phyloP scores from a whole-genome alignment of 2,888 invertebrate species.

The Drosophila putrida region DNA sequence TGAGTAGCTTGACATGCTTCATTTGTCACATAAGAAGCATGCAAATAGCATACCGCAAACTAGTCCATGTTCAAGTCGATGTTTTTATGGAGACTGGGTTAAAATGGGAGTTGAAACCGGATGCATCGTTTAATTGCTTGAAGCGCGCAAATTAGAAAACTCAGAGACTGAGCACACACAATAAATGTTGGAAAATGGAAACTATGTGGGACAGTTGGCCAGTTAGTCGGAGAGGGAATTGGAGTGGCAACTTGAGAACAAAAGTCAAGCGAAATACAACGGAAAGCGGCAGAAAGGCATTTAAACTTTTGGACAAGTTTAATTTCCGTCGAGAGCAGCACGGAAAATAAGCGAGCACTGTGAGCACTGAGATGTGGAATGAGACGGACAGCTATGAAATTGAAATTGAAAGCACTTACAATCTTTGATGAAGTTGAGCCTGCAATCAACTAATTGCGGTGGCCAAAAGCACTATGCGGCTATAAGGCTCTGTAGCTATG shows the following conservation, averaged over 20 bases:
- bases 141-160: constrained; percentile 66
- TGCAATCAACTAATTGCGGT: constrained; percentile 77
- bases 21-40: constrained; percentile 46
- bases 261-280: constrained; percentile 64
- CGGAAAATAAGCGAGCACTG: constrained; percentile 21
- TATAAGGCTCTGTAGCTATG: background rate
- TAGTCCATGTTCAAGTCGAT: background rate
- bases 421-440: constrained; percentile 67
- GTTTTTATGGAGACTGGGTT: background rate
- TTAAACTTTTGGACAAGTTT: constrained; percentile 79
- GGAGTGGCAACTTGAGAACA: constrained; percentile 54
- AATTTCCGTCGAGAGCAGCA: constrained; percentile 70
- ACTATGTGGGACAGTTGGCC: constrained; percentile 39
- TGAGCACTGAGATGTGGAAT: constrained; percentile 1
- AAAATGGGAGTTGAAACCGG: constrained; percentile 28
- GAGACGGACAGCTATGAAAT: constrained; percentile 61
- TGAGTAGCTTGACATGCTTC: constrained; percentile 61
- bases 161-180: constrained; percentile 41
- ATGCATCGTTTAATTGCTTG: constrained; percentile 65
- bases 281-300: constrained; percentile 75
- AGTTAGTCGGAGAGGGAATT: background rate
- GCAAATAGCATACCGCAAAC: constrained; percentile 20
- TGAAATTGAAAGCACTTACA: constrained; percentile 77
- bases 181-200: constrained; percentile 43
- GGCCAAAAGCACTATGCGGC: constrained; percentile 15